These are phyloP conservation scores for Daktulosphaira vitifoliae DNA, from an alignment of 1,140 invertebrate genomes.

Conservation along the genomic window DNA sequence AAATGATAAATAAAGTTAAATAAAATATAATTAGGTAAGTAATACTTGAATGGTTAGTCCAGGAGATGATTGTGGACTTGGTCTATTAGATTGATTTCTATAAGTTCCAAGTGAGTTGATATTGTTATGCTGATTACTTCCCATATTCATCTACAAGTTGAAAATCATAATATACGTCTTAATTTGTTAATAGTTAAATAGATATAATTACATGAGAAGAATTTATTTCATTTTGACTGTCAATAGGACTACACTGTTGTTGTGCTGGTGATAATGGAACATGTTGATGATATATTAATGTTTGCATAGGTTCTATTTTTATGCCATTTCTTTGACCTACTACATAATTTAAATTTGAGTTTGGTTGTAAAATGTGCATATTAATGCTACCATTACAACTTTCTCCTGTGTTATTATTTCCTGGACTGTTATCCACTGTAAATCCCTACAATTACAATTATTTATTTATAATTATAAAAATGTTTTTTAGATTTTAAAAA, in stretches of 20 bases:
- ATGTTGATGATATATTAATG: constrained; percentile 15
- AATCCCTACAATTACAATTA: constrained; percentile 47
- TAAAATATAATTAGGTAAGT: too few relatives aligned
- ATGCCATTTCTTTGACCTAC: constrained; percentile 14
- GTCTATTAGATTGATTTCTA: constrained; percentile 48
- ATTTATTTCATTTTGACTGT: constrained; percentile 27
- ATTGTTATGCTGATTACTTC: constrained; percentile 23
- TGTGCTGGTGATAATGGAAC: constrained; percentile 1
- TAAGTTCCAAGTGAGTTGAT: constrained; percentile 46
- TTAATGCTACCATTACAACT: constrained; percentile 3
- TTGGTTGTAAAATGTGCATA: constrained; percentile 3
- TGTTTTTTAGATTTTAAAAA: too few relatives aligned
- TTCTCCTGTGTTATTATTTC: constrained; percentile 37
- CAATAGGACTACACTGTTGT: not conserved
- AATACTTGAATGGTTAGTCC: constrained; percentile 45
- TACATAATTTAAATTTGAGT: constrained; percentile 18
- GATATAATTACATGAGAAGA: constrained; percentile 15
- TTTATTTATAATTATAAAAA: too few relatives aligned
- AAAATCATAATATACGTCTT: not conserved
- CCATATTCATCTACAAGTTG: constrained; percentile 17
- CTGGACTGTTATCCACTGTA: constrained; percentile 53
- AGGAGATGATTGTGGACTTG: constrained; percentile 52
- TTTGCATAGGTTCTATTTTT: constrained; percentile 20
- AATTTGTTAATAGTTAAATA: not conserved
- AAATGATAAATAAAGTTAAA: too few relatives aligned